Evolutionary conservation across 2,113 vertebrate genomes (phyloP).

Genomic region (Hucho hucho): DNA sequence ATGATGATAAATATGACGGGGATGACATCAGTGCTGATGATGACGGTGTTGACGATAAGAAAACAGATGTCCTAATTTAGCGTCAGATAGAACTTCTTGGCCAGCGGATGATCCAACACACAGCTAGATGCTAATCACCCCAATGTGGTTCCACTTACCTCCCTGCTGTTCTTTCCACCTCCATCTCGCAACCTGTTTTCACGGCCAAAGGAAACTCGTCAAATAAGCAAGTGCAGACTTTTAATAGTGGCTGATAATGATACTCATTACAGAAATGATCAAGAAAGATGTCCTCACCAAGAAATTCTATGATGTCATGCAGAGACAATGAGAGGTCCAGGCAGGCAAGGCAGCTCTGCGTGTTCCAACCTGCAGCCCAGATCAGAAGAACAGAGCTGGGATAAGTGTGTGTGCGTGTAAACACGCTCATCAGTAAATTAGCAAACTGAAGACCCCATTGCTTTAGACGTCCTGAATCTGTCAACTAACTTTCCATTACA

Average conservation of each 20-base stretch:
- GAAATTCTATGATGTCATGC: conserved; percentile 68
- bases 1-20: neutral
- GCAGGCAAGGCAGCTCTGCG: conserved; percentile 46
- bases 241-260: conserved; percentile 56
- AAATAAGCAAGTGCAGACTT: conserved; percentile 35
- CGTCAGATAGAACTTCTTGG: neutral
- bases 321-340: conserved; percentile 57
- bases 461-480: neutral
- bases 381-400: neutral
- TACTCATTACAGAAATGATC: conserved; percentile 62
- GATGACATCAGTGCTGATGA: neutral
- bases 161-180: neutral
- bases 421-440: too few relatives aligned
- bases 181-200: conserved; percentile 17
- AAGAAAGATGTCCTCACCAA: conserved; percentile 55
- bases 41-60: neutral
- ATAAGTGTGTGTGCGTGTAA: conserved; percentile 22
- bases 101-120: neutral
- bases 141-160: neutral
- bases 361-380: conserved; percentile 2
- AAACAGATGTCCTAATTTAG: neutral
- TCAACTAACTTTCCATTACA: neutral
- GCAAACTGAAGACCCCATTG: too few relatives aligned
- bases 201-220: conserved; percentile 1
- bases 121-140: neutral